phyloP scores from a whole-genome alignment of 1,140 invertebrate species.

The Lordiphosa clarofinis region DNA sequence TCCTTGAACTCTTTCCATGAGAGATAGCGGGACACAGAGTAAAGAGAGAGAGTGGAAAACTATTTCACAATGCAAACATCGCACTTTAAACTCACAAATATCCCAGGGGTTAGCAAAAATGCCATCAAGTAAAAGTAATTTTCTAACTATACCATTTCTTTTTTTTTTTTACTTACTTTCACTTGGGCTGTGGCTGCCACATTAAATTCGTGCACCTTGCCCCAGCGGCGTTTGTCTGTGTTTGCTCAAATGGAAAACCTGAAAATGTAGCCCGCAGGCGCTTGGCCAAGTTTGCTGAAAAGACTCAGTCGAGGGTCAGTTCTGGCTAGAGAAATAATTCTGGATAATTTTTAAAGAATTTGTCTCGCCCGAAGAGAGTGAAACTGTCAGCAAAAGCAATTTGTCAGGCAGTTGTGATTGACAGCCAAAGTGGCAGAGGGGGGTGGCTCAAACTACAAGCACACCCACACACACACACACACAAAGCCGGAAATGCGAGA shows the following conservation, averaged over 20 bases:
- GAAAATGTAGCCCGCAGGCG: constrained; percentile 45
- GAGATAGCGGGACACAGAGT: constrained; percentile 29
- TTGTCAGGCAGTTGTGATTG: constrained; percentile 76
- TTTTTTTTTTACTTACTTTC: constrained; percentile 38
- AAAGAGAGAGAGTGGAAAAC: constrained; percentile 24
- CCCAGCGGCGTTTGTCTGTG: constrained; percentile 40
- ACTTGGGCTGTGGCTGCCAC: constrained; percentile 56
- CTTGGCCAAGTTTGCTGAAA: constrained; percentile 25
- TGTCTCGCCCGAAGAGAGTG: constrained; percentile 26
- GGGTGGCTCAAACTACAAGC: constrained; percentile 33
- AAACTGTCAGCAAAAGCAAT: constrained; percentile 69
- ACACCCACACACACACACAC: constrained; percentile 10
- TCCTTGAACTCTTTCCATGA: constrained; percentile 54
- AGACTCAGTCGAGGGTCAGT: constrained; percentile 1
- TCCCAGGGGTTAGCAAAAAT: constrained; percentile 51
- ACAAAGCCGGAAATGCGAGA: constrained; percentile 38
- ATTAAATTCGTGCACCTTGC: constrained; percentile 58
- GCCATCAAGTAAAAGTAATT: constrained; percentile 69
- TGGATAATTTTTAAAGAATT: constrained; percentile 11
- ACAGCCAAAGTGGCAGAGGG: constrained; percentile 56
- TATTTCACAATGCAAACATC: constrained; percentile 53
- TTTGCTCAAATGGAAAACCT: constrained; percentile 53
- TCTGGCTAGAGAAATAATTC: constrained; percentile 27
- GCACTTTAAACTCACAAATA: constrained; percentile 49
- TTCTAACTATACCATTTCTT: constrained; percentile 55